Base-by-base conservation (phyloP, 1,140 invertebrate species). In the Ladona fulva region DNA sequence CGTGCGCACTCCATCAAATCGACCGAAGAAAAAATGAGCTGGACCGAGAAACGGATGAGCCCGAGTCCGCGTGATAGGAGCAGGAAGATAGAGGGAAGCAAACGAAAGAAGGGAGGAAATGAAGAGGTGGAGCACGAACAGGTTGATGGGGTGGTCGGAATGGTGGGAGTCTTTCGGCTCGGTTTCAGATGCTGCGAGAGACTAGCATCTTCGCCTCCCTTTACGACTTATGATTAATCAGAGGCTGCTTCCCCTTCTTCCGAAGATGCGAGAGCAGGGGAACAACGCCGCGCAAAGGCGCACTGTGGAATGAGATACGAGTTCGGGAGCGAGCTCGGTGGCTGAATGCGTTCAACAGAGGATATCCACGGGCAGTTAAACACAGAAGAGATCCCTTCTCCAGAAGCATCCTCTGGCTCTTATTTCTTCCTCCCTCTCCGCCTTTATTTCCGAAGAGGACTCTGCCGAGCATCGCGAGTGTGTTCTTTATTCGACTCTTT, bases 211-310 rank as follows among this genome's bases (percentile, higher is more conserved):
- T 37, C 29, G 29, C 29, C 8, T 37, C 29, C 29, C 52, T 66
- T 66, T 66, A 66, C 52, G 52, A 66, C 52, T 66, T 66, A 66
- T 66, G 52, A 66, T 66, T 66, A 66, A 66, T 66, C 52, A 66
- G 52, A 66, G 12, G 8, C 29, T 37, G 3, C 29, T 8, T 37
- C 29, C n/a, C n/a, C n/a, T n/a, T n/a, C n/a, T n/a, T n/a, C n/a
- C n/a, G n/a, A n/a, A 52, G 44, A 52, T 10, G 44, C 44, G 44
- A 52, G 19, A 11, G 44, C 10, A 52, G 44, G 44, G 19, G 19
- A 19, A 52, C 10, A 11, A 19, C 10, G 44, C 44, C 10, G 44
- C 19, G 44, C 10, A 19, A 52, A 52, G 44, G 44, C 10, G 44
- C 44, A 52, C 44, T 19, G 44, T 52, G 44, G 44, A 52, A 52